A percentile compares a stretch with the other conserved stretches of the same genome.
phyloP scores from a whole-genome alignment of 2,113 vertebrate genomes.

The Sus scrofa region T2T-Sscrofa CM000827.6:80812001-80812500 shows the following conservation, averaged over 20 bases:
- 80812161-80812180: slow-evolving; percentile 6
- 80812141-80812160: background rate
- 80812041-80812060: background rate
- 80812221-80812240: background rate
- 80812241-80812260: background rate
- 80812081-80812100: background rate
- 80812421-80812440: background rate
- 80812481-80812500: background rate
- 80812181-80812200: background rate
- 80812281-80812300: slow-evolving; percentile 59
- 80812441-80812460: background rate
- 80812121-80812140: background rate
- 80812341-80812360: slow-evolving; percentile 96
- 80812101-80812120: slow-evolving; percentile 29
- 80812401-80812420: slow-evolving; percentile 2
- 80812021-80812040: background rate
- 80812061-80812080: background rate
- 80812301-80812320: slow-evolving; percentile 91
- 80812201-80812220: background rate
- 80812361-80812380: slow-evolving; percentile 97
- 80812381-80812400: slow-evolving; percentile 94
- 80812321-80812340: slow-evolving; percentile 98
- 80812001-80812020: background rate
- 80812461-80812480: background rate
- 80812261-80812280: slow-evolving; percentile 17